These are phyloP conservation scores for Eupleurogrammus muticus DNA, from an alignment of 2,797 vertebrate genomes.

Conservation along the genomic window DNA sequence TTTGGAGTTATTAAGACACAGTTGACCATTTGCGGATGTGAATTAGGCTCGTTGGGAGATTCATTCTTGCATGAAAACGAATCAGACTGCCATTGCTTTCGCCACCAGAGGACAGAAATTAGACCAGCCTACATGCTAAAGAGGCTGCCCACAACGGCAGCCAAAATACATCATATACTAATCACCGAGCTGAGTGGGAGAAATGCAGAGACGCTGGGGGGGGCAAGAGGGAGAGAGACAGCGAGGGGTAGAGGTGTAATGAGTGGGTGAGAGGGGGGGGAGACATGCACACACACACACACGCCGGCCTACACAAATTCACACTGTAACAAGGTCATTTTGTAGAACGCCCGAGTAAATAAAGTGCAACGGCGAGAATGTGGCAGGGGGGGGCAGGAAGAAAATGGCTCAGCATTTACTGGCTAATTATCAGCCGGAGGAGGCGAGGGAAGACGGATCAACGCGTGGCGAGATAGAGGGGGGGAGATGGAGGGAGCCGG, in stretches of 20 bases:
- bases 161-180: constrained; percentile 79
- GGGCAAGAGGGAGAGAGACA: constrained; percentile 52
- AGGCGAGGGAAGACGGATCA: constrained; percentile 51
- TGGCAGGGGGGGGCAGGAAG: constrained; percentile 52
- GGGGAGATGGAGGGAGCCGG: constrained; percentile 39
- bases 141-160: constrained; percentile 71
- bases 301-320: constrained; percentile 56
- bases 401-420: constrained; percentile 67
- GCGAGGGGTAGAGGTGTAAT: constrained; percentile 48
- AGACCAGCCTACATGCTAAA: constrained; percentile 75
- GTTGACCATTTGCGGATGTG: constrained; percentile 29
- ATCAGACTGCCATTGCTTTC: constrained; percentile 55
- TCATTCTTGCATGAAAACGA: constrained; percentile 54
- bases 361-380: constrained; percentile 66
- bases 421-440: constrained; percentile 71
- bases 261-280: constrained; percentile 48
- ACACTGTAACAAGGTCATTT: constrained; percentile 75
- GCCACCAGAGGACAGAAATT: constrained; percentile 72
- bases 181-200: constrained; percentile 76
- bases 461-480: constrained; percentile 34
- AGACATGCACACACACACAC: constrained; percentile 17
- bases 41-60: constrained; percentile 30
- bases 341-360: constrained; percentile 71
- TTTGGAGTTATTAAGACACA: constrained; percentile 10
- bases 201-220: constrained; percentile 56